Conservation (phyloP, 2,797 vertebrate genomes). For the Heterohyrax brucei region DNA sequence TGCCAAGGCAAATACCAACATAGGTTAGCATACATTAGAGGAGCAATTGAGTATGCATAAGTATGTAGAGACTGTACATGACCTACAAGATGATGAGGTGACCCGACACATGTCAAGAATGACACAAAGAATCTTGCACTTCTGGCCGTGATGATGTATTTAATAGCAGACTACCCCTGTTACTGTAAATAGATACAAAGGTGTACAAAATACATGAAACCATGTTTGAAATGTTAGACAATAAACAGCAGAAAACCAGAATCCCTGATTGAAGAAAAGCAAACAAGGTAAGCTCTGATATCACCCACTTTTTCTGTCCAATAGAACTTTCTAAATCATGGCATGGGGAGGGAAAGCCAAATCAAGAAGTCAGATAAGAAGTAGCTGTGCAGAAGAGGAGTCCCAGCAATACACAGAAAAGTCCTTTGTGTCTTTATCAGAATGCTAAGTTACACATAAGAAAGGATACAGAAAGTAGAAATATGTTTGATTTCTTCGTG, state of each 20-base stretch:
- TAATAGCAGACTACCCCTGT: neutral
- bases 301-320: neutral
- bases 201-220: neutral
- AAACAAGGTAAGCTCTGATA: neutral
- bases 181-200: neutral
- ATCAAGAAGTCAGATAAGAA: neutral
- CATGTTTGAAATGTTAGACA: neutral
- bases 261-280: neutral
- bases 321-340: neutral
- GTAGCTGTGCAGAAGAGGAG: neutral
- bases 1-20: neutral
- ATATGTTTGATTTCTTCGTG: constrained; percentile 1
- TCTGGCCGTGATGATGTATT: neutral
- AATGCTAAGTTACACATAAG: neutral
- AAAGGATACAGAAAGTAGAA: neutral
- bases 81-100: neutral
- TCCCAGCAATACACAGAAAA: neutral
- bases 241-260: neutral
- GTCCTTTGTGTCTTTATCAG: neutral
- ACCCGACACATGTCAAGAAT: neutral
- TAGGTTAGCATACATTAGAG: neutral
- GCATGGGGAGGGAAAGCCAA: neutral
- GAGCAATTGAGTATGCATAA: neutral
- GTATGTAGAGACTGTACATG: neutral
- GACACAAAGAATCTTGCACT: neutral